Conservation (phyloP, 1,140 invertebrate genomes). For the Sminthurides bifidus region DNA sequence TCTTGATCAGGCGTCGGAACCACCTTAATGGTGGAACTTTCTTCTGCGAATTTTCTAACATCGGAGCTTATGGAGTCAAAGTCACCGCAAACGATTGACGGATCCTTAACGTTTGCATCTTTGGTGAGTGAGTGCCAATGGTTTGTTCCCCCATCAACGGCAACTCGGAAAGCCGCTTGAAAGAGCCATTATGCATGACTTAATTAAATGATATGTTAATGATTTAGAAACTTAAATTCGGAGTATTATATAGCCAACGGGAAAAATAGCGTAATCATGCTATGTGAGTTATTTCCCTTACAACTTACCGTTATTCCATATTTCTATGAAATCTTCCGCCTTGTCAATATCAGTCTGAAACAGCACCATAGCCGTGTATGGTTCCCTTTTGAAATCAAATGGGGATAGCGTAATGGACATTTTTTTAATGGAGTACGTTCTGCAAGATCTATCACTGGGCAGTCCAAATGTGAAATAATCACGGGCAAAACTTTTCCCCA, state of each 20-base stretch:
- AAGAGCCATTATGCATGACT: no score
- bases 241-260: not conserved
- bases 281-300: not conserved
- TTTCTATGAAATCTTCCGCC: not conserved
- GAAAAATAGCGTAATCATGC: not conserved
- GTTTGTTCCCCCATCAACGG: constrained; percentile 12
- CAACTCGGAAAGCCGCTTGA: constrained; percentile 2
- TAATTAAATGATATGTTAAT: not conserved
- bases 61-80: constrained; percentile 13
- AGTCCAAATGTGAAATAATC: no score
- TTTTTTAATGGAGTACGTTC: no score
- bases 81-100: constrained; percentile 12
- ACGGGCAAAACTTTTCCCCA: no score
- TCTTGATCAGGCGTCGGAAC: constrained; percentile 14
- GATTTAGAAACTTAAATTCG: not conserved
- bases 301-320: constrained; percentile 19
- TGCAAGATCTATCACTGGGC: no score
- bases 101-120: not conserved
- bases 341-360: constrained; percentile 1
- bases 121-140: constrained; percentile 2
- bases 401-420: not conserved
- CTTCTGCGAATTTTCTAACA: not conserved
- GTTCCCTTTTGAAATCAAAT: not conserved
- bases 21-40: not conserved
- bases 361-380: not conserved